phyloP scores from a whole-genome alignment of 2,797 vertebrate genomes.

The Enteromius viviparus region DNA sequence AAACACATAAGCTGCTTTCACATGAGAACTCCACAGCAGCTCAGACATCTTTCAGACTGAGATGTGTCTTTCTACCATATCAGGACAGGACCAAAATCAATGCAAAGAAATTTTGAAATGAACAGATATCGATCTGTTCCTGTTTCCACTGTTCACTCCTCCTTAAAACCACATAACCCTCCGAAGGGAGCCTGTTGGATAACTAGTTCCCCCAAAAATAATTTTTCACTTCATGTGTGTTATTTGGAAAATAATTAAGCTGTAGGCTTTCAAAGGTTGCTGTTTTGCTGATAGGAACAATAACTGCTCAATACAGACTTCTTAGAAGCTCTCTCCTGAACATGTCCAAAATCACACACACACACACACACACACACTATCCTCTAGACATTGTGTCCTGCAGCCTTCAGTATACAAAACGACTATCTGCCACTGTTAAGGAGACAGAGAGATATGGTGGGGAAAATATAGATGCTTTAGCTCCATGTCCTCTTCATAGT shows the following conservation, averaged over 20 bases:
- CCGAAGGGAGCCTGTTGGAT: background rate
- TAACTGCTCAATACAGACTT: background rate
- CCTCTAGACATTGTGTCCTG: constrained; percentile 16
- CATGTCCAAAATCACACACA: constrained; percentile 22
- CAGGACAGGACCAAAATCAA: constrained; percentile 30
- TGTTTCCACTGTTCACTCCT: constrained; percentile 15
- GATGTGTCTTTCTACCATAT: constrained; percentile 11
- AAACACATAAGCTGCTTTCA: constrained; percentile 21
- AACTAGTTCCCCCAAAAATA: background rate
- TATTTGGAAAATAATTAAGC: constrained; percentile 23
- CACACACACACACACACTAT: constrained; percentile 40
- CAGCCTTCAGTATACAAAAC: constrained; percentile 36
- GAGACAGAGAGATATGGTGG: constrained; percentile 30
- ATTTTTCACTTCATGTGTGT: background rate
- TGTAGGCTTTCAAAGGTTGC: background rate
- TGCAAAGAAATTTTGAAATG: constrained; percentile 27
- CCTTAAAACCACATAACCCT: background rate
- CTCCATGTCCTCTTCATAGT: constrained; percentile 55
- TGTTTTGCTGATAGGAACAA: background rate
- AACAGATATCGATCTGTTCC: constrained; percentile 36
- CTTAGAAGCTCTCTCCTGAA: background rate
- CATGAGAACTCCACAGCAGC: constrained; percentile 22
- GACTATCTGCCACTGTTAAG: constrained; percentile 48
- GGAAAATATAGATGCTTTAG: constrained; percentile 49
- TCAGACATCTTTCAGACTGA: constrained; percentile 29